These are phyloP conservation scores for Nowickia ferox DNA, from an alignment of 2,888 invertebrate genomes.

Conservation along the genomic window DNA sequence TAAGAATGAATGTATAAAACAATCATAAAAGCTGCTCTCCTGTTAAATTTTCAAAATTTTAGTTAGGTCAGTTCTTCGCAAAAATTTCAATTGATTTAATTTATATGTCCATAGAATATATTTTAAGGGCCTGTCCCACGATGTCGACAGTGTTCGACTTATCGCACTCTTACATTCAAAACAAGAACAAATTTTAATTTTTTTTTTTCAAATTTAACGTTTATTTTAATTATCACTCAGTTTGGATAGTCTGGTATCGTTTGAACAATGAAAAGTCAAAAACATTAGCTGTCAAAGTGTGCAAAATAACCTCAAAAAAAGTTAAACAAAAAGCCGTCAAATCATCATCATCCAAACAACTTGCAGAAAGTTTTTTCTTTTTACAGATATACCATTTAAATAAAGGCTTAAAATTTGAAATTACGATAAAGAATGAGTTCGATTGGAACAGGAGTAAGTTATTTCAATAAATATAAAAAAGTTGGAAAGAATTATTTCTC, in stretches of 20 bases:
- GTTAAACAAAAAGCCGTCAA: slow-evolving; percentile 81
- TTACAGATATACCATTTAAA: not conserved
- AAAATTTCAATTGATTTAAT: no score
- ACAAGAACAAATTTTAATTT: no score
- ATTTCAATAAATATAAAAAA: not conserved
- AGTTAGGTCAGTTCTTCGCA: no score
- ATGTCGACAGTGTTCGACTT: no score
- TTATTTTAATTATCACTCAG: no score
- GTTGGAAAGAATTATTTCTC: not conserved
- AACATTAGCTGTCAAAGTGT: slow-evolving; percentile 70
- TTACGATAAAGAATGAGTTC: slow-evolving; percentile 90
- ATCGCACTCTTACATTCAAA: no score
- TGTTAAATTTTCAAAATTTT: no score
- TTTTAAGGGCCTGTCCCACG: no score
- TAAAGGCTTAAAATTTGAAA: slow-evolving; percentile 45
- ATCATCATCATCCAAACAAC: slow-evolving; percentile 79
- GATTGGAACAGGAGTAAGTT: slow-evolving; percentile 95
- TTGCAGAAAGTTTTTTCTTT: slow-evolving; percentile 49
- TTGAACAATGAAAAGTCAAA: slow-evolving; percentile 76
- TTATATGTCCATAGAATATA: no score
- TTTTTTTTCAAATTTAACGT: no score
- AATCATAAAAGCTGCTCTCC: no score
- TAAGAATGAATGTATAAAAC: no score
- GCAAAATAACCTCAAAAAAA: slow-evolving; percentile 72
- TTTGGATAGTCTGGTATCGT: slow-evolving; percentile 67